Conservation (phyloP, 2,797 vertebrate species). For the Tarsius wallacei region DNA sequence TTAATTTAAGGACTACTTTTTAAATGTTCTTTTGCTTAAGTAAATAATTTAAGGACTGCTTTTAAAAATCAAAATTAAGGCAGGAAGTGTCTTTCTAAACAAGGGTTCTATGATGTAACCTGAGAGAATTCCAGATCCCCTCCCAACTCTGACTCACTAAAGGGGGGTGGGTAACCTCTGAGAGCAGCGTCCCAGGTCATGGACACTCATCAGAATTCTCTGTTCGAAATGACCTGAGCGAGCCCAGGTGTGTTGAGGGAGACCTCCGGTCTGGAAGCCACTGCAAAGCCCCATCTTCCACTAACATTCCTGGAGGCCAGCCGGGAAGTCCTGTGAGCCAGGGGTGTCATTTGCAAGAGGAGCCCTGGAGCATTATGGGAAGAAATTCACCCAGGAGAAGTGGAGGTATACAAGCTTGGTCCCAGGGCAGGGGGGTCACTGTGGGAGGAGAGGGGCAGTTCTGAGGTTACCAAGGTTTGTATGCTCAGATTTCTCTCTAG, state of each 20-base stretch:
- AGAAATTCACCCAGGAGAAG: neutral
- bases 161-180: neutral
- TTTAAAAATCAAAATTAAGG: conserved; percentile 59
- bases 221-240: neutral
- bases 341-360: neutral
- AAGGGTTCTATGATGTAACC: neutral
- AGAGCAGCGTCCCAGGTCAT: neutral
- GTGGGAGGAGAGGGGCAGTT: neutral
- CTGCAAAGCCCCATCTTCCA: neutral
- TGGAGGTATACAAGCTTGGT: neutral
- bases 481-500: conserved; percentile 41
- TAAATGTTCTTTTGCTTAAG: conserved; percentile 34
- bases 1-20: conserved; percentile 68
- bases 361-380: neutral
- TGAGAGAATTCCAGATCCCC: neutral
- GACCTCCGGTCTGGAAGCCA: neutral
- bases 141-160: neutral
- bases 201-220: conserved; percentile 26
- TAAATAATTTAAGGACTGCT: conserved; percentile 78
- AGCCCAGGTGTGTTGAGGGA: accelerated
- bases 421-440: conserved; percentile 28
- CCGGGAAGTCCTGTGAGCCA: neutral
- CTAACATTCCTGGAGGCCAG: neutral
- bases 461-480: conserved; percentile 30
- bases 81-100: conserved; percentile 64